Percentiles rank a stretch among this genome's conserved stretches.
Evolutionary conservation across 2,888 invertebrate genomes (phyloP).

Genomic region (Eupsilia transversa): DNA sequence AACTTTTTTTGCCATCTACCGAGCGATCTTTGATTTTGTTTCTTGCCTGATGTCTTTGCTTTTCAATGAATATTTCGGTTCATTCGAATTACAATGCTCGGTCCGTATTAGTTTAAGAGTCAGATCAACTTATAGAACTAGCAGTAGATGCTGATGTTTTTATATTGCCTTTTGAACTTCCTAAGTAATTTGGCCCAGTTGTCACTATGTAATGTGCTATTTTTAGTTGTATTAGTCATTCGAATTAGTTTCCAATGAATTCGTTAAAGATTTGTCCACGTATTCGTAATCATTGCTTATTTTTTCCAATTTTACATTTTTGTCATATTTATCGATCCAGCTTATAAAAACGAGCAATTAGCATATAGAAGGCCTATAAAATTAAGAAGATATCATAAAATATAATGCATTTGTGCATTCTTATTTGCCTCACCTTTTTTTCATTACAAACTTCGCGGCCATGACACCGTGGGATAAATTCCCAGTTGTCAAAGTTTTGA

Average conservation of each 20-base stretch:
- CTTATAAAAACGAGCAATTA: not conserved
- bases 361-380: not conserved
- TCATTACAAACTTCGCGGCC: not conserved
- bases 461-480: constrained; percentile 1
- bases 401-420: too few species aligned
- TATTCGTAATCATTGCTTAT: not conserved
- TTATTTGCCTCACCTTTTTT: not conserved
- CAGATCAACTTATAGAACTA: not conserved
- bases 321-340: not conserved
- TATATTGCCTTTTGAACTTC: not conserved
- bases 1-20: constrained; percentile 56
- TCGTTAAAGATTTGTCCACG: not conserved
- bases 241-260: not conserved
- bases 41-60: constrained; percentile 29
- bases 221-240: constrained; percentile 37
- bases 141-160: constrained; percentile 4
- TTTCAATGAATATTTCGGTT: constrained; percentile 19
- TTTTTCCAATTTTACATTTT: constrained; percentile 1
- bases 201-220: constrained; percentile 17
- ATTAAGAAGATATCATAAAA: not conserved
- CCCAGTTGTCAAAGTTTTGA: not conserved
- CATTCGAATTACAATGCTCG: constrained; percentile 35
- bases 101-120: not conserved
- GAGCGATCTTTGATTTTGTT: constrained; percentile 58
- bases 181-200: not conserved